phyloP scores from a whole-genome alignment of 2,888 invertebrate genomes.

The Halictus ligatus region DNA sequence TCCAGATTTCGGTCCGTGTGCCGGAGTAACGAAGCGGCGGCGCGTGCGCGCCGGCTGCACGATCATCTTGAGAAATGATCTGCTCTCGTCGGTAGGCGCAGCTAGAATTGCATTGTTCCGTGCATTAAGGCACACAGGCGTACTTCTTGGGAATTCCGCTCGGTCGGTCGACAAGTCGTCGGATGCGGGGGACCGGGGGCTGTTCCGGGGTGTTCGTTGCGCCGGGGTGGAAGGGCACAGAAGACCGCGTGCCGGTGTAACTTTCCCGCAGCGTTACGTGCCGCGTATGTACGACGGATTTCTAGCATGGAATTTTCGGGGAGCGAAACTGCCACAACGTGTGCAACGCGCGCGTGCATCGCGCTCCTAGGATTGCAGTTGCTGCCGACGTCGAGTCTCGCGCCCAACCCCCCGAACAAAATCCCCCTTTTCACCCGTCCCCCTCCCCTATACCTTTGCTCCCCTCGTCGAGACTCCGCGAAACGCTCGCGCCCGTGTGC shows the following conservation, averaged over 20 bases:
- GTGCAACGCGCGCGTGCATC: conserved; percentile 48
- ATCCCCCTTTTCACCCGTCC: background rate
- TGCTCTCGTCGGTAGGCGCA: conserved; percentile 22
- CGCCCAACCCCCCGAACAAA: background rate
- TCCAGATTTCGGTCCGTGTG: background rate
- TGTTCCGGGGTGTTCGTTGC: conserved; percentile 20
- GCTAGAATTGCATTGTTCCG: conserved; percentile 42
- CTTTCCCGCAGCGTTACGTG: conserved; percentile 78
- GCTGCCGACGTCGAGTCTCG: conserved; percentile 24
- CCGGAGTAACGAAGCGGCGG: background rate
- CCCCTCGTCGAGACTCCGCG: background rate
- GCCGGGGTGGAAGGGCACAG: conserved; percentile 31
- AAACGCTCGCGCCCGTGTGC: background rate
- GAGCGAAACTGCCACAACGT: conserved; percentile 60
- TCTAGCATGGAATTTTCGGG: conserved; percentile 65
- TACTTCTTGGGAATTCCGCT: conserved; percentile 45
- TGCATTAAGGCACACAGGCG: background rate
- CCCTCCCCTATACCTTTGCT: background rate
- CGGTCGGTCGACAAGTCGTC: conserved; percentile 19
- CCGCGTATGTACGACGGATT: conserved; percentile 71
- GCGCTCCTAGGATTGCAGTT: conserved; percentile 44
- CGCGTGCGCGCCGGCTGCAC: background rate
- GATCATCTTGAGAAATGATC: background rate
- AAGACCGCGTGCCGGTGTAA: conserved; percentile 71
- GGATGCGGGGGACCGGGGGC: background rate